A percentile compares a stretch with the other conserved stretches of the same genome.
Conservation (phyloP, 2,113 vertebrate genomes). For the Psephotus haematonotus region DNA sequence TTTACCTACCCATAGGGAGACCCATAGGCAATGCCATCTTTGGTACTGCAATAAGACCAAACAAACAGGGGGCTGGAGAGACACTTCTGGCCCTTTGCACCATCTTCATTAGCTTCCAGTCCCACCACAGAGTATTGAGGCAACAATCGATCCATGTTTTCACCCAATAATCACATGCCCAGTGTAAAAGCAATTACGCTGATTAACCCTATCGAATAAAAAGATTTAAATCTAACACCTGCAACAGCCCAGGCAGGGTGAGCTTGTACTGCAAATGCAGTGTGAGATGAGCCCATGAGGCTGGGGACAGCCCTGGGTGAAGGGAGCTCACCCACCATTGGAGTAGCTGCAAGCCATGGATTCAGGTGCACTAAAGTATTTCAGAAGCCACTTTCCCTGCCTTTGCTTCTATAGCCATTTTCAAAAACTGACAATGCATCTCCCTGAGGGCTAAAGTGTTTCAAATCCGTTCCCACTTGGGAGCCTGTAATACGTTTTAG, state of each 20-base stretch:
- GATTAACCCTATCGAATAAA: not conserved
- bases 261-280: not conserved
- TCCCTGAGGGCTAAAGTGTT: not conserved
- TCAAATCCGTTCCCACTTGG: not conserved
- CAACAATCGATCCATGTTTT: not conserved
- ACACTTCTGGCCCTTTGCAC: not conserved
- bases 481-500: not conserved
- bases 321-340: accelerated
- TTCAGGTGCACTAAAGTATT: not conserved
- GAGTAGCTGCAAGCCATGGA: accelerated
- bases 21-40: not conserved
- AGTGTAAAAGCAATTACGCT: not conserved
- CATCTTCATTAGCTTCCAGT: not conserved
- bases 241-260: not conserved
- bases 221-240: not conserved
- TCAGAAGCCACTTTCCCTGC: not conserved
- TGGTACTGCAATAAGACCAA: accelerated
- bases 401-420: not conserved
- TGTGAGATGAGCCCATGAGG: accelerated
- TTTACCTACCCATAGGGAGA: not conserved
- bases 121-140: not conserved
- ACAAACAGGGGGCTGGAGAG: not conserved
- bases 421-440: not conserved
- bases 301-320: not conserved
- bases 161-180: not conserved